phyloP scores from a whole-genome alignment of 1,140 invertebrate genomes.

The Neodiprion fabricii region DNA sequence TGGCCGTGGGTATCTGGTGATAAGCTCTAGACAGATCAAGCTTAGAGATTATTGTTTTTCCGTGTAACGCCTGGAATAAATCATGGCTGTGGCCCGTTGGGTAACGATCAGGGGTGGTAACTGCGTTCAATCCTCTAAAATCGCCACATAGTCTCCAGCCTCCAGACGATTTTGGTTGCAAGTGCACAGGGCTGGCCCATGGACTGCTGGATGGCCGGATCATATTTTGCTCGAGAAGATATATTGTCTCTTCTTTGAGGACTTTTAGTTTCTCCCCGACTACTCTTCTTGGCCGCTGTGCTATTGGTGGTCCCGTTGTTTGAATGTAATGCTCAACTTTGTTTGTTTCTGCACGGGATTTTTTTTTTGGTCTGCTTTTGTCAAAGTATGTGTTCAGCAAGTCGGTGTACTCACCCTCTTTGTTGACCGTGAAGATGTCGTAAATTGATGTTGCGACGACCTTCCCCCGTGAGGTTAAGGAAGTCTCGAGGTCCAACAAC shows the following conservation, averaged over 20 bases:
- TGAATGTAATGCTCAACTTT: conserved; percentile 22
- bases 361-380: background rate
- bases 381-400: conserved; percentile 9
- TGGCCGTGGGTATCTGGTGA: conserved; percentile 29
- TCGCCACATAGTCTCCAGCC: conserved; percentile 42
- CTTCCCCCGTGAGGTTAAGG: background rate
- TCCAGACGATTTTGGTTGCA: conserved; percentile 43
- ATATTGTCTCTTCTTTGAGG: background rate
- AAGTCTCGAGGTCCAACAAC: conserved; percentile 24
- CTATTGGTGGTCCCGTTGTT: conserved; percentile 22
- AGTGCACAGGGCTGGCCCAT: conserved; percentile 47
- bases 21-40: conserved; percentile 45
- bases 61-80: conserved; percentile 40
- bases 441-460: background rate
- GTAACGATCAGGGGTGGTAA: conserved; percentile 44
- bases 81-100: conserved; percentile 38
- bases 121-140: conserved; percentile 44
- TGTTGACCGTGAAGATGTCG: conserved; percentile 11
- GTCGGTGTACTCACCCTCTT: conserved; percentile 12
- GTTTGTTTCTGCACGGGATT: background rate
- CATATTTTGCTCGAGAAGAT: conserved; percentile 5
- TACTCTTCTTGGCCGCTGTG: conserved; percentile 15
- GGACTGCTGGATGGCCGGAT: conserved; percentile 30
- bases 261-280: conserved; percentile 19
- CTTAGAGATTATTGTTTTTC: conserved; percentile 44